phyloP scores from a whole-genome alignment of 2,888 invertebrate species.

The Notocelia uddmanniana region DNA sequence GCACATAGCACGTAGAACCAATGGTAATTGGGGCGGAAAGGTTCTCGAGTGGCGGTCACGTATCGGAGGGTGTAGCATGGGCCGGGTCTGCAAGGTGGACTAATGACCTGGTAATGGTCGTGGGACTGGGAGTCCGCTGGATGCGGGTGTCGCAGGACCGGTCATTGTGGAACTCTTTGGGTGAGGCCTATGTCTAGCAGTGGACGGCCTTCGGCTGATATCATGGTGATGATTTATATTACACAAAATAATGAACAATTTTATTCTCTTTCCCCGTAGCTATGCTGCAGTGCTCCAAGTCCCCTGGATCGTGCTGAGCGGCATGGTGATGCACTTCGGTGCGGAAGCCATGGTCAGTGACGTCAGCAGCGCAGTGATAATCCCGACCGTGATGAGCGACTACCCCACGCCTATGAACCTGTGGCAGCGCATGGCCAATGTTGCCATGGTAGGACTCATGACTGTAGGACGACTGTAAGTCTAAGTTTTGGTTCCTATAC shows the following conservation, averaged over 20 bases:
- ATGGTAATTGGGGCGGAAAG: no score
- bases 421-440: slow-evolving; percentile 57
- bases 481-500: neutral
- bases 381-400: slow-evolving; percentile 59
- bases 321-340: slow-evolving; percentile 55
- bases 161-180: no score
- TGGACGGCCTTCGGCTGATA: no score
- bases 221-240: no score
- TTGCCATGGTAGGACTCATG: slow-evolving; percentile 48
- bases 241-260: neutral
- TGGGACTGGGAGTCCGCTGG: no score
- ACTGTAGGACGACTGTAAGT: slow-evolving; percentile 55
- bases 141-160: no score
- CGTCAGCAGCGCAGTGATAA: slow-evolving; percentile 57
- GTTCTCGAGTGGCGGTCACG: no score
- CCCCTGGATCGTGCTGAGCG: slow-evolving; percentile 67
- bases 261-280: slow-evolving; percentile 50
- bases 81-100: no score
- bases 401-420: slow-evolving; percentile 63
- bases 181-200: no score
- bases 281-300: slow-evolving; percentile 64
- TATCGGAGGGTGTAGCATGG: no score
- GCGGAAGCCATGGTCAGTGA: slow-evolving; percentile 64
- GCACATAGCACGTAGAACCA: no score
- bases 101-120: no score